Evolutionary conservation across 92 coral and sea anemone genomes (phyloP).

Genomic region (Galaxea fascicularis): DNA sequence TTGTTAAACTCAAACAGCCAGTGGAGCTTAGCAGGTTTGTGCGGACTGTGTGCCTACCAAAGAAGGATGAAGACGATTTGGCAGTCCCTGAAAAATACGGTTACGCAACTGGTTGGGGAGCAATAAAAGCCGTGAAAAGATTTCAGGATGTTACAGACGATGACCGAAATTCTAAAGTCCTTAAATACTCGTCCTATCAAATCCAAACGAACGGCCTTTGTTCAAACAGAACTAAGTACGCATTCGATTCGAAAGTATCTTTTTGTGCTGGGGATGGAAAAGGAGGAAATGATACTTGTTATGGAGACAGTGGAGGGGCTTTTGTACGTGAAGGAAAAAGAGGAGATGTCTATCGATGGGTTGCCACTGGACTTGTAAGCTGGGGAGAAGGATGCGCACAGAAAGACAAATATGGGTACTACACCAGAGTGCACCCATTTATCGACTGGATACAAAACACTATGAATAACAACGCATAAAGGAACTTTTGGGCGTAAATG

Average conservation of each 20-base stretch:
- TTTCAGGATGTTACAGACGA: neutral
- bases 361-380: slow-evolving; percentile 79
- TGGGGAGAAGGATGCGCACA: slow-evolving; percentile 93
- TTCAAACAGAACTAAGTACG: neutral
- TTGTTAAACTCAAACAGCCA: slow-evolving; percentile 52
- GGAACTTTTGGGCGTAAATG: no score
- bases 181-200: slow-evolving; percentile 22
- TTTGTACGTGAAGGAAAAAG: slow-evolving; percentile 54
- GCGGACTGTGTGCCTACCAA: slow-evolving; percentile 77
- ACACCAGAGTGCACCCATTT: slow-evolving; percentile 73
- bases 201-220: slow-evolving; percentile 20
- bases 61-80: slow-evolving; percentile 32
- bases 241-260: slow-evolving; percentile 35
- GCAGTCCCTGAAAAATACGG: slow-evolving; percentile 53
- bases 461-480: slow-evolving; percentile 7
- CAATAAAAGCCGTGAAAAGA: slow-evolving; percentile 39
- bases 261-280: slow-evolving; percentile 82
- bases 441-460: slow-evolving; percentile 86
- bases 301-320: slow-evolving; percentile 76
- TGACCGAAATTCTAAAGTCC: neutral
- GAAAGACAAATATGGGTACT: slow-evolving; percentile 63
- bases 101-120: slow-evolving; percentile 80
- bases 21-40: slow-evolving; percentile 62
- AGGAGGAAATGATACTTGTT: slow-evolving; percentile 81
- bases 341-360: slow-evolving; percentile 67